Evolutionary conservation across 53 echinoderm and acorn worm genomes (phyloP), one percentile per base, ranked within the genome.

Genomic region (Antedon mediterranea): DNA sequence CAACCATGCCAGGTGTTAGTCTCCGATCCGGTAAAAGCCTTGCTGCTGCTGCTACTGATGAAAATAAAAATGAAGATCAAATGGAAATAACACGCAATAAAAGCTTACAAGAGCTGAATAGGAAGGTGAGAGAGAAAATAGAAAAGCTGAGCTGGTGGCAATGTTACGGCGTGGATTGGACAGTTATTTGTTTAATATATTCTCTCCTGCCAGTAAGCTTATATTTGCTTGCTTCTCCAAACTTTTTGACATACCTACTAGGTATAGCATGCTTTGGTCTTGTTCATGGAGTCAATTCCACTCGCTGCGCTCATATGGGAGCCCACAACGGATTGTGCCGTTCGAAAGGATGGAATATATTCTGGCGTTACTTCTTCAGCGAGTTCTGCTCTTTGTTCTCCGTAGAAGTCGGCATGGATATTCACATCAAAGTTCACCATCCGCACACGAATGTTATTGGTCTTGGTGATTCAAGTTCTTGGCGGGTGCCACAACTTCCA

Each of bases 361-460:
- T 91, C 33, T 91, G 91, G 91, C 80, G 88, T 31, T 73, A 79
- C 28, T 83, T 91, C 79, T 91, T 88, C 74, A 42, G 85, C 15
- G 91, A 91, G 71, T 88, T 88, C 57, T 78, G 80, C 14, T 84
- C 88, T 43, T 71, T 72, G 4, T 91, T 91, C 75, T 86, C 91
- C 0, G 72, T 72, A 0, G 91, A 85, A 34, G 77, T 76, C 18
- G 74, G 83, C 4, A 30, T 29, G 0, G 78, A 77, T 20, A 73
- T 82, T 28, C 91, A 91, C 29, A 72, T 91, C 72, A 91, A 91
- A 43, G 34, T 91, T 9, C 91, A 91, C 71, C 91, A 91, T 79
- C 91, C 91, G 0, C 83, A 91, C 74, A 91, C 91, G 71, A 91
- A 91, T 29, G 71, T 91, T 86, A 84, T 91, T 26, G 91, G 91